Conservation (phyloP, 1,140 invertebrate species). For the Stegodyphus mimosarum region DNA sequence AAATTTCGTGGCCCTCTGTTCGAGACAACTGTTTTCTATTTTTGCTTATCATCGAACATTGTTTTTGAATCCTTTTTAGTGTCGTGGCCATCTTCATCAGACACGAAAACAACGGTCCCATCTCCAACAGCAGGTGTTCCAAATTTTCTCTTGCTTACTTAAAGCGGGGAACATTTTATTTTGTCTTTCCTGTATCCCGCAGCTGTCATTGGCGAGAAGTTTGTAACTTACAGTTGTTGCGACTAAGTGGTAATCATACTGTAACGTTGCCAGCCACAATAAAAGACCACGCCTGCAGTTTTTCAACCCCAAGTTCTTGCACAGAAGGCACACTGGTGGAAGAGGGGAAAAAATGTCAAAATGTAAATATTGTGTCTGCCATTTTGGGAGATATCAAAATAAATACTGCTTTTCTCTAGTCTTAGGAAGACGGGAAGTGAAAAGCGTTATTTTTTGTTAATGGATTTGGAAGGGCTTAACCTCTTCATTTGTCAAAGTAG, state of each 20-base stretch:
- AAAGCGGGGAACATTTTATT: constrained; percentile 21
- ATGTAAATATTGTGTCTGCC: constrained; percentile 42
- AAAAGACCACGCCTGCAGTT: constrained; percentile 8
- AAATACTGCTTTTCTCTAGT: constrained; percentile 18
- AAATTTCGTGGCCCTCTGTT: no score
- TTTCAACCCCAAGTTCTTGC: neutral
- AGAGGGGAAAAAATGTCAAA: constrained; percentile 42
- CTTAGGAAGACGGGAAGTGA: neutral
- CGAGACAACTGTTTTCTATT: no score
- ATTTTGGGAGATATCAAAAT: constrained; percentile 30
- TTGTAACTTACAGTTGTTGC: constrained; percentile 28
- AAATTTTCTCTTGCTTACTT: constrained; percentile 24
- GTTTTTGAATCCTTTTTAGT: no score
- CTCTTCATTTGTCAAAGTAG: no score
- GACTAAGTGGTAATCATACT: constrained; percentile 45
- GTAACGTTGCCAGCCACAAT: constrained; percentile 55
- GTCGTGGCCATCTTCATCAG: no score
- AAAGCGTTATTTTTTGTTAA: no score
- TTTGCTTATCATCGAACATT: no score
- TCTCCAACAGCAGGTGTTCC: constrained; percentile 35
- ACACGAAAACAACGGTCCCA: no score
- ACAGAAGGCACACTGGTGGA: neutral
- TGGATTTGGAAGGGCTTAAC: no score
- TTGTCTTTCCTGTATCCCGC: constrained; percentile 17
- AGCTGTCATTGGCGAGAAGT: constrained; percentile 25